phyloP scores from a whole-genome alignment of 2,797 vertebrate genomes.

The Phylloscopus collybita region DNA sequence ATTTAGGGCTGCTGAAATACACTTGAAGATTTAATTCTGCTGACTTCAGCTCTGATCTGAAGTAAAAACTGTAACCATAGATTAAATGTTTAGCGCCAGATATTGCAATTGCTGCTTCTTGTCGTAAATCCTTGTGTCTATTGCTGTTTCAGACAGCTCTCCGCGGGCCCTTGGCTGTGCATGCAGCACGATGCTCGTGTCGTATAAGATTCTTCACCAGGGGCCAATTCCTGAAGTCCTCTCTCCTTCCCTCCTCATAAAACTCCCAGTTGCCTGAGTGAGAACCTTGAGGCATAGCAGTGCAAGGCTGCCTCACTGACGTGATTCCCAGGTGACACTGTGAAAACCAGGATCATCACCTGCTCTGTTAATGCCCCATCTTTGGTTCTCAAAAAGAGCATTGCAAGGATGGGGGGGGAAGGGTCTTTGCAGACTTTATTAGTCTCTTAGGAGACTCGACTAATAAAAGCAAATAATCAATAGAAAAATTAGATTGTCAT shows the following conservation, averaged over 20 bases:
- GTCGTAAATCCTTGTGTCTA: constrained; percentile 80
- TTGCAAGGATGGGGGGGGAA: neutral
- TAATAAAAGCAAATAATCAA: constrained; percentile 78
- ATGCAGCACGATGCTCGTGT: constrained; percentile 66
- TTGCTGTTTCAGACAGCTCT: constrained; percentile 79
- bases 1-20: constrained; percentile 81
- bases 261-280: constrained; percentile 27
- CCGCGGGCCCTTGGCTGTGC: constrained; percentile 61
- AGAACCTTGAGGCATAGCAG: constrained; percentile 55
- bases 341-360: constrained; percentile 54
- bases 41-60: constrained; percentile 81
- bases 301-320: constrained; percentile 21
- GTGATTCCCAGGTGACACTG: constrained; percentile 14
- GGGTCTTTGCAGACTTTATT: constrained; percentile 48
- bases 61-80: constrained; percentile 82
- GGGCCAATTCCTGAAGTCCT: constrained; percentile 60
- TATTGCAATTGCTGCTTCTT: constrained; percentile 77
- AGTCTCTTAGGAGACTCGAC: constrained; percentile 66
- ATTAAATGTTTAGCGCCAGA: constrained; percentile 83
- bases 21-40: constrained; percentile 84
- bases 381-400: constrained; percentile 32
- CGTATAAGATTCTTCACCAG: constrained; percentile 70
- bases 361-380: constrained; percentile 8
- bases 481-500: constrained; percentile 72
- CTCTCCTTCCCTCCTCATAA: constrained; percentile 59